Conservation (phyloP, 2,888 invertebrate genomes). For the Melolontha melolontha region DNA sequence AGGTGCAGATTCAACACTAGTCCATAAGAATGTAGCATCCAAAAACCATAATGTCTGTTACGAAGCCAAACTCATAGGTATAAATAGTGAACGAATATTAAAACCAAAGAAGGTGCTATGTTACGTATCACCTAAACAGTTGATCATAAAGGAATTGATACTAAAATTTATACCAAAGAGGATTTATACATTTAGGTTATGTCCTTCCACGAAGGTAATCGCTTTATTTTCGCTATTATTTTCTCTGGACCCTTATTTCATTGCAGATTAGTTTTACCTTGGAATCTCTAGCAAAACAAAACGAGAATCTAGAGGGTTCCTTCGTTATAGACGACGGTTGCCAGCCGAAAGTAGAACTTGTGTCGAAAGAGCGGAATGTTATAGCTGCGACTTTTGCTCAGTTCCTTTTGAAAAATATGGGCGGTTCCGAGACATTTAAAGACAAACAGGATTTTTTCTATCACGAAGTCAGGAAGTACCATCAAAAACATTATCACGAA, state of each 20-base stretch:
- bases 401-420: slow-evolving; percentile 92
- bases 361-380: slow-evolving; percentile 87
- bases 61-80: slow-evolving; percentile 81
- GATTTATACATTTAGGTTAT: slow-evolving; percentile 89
- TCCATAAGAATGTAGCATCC: slow-evolving; percentile 87
- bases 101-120: slow-evolving; percentile 90
- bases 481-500: slow-evolving; percentile 89
- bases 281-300: slow-evolving; percentile 68
- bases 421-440: slow-evolving; percentile 95
- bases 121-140: slow-evolving; percentile 91
- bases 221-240: background rate
- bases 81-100: slow-evolving; percentile 70
- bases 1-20: slow-evolving; percentile 85
- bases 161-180: slow-evolving; percentile 93
- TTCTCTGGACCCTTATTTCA: slow-evolving; percentile 1
- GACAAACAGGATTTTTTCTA: slow-evolving; percentile 77
- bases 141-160: slow-evolving; percentile 93
- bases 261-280: slow-evolving; percentile 75
- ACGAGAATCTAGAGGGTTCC: slow-evolving; percentile 69
- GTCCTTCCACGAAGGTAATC: slow-evolving; percentile 90
- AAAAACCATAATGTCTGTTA: slow-evolving; percentile 89
- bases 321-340: slow-evolving; percentile 92
- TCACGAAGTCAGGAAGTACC: slow-evolving; percentile 82
- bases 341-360: slow-evolving; percentile 86
- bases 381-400: slow-evolving; percentile 94